Conservation (phyloP, 2,888 invertebrate species). For the Rhingia rostrata region DNA sequence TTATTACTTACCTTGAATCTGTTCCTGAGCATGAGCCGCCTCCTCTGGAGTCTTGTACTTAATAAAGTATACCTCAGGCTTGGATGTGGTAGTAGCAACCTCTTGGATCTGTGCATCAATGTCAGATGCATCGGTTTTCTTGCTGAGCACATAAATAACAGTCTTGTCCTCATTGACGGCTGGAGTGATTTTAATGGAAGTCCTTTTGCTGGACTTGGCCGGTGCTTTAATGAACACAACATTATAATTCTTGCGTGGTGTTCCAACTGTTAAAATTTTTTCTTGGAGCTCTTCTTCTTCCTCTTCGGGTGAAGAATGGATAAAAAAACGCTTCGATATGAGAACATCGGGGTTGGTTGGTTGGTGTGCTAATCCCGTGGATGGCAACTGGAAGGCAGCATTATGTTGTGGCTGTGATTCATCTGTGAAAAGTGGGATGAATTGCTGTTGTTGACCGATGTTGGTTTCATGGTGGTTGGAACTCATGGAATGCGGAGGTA, state of each 20-base stretch:
- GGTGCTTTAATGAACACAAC: slow-evolving; percentile 83
- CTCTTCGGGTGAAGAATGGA: slow-evolving; percentile 83
- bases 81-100: slow-evolving; percentile 79
- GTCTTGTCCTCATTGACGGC: slow-evolving; percentile 82
- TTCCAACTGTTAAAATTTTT: slow-evolving; percentile 81
- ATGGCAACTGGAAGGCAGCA: slow-evolving; percentile 68
- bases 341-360: slow-evolving; percentile 66
- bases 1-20: slow-evolving; percentile 79
- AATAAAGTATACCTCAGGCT: slow-evolving; percentile 83
- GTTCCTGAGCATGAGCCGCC: slow-evolving; percentile 81
- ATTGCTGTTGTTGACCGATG: slow-evolving; percentile 26
- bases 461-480: slow-evolving; percentile 24
- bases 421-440: slow-evolving; percentile 36
- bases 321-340: slow-evolving; percentile 81
- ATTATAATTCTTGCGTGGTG: slow-evolving; percentile 82
- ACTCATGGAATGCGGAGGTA: slow-evolving; percentile 21
- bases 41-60: slow-evolving; percentile 83
- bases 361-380: slow-evolving; percentile 59
- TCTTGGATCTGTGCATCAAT: slow-evolving; percentile 81
- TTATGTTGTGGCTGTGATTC: slow-evolving; percentile 41
- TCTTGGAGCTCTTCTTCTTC: slow-evolving; percentile 80
- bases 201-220: slow-evolving; percentile 78
- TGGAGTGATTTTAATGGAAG: slow-evolving; percentile 80
- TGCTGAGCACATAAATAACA: slow-evolving; percentile 82
- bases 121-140: slow-evolving; percentile 80